phyloP scores from a whole-genome alignment of 2,797 vertebrate genomes.

The Galaxias olidus region DNA sequence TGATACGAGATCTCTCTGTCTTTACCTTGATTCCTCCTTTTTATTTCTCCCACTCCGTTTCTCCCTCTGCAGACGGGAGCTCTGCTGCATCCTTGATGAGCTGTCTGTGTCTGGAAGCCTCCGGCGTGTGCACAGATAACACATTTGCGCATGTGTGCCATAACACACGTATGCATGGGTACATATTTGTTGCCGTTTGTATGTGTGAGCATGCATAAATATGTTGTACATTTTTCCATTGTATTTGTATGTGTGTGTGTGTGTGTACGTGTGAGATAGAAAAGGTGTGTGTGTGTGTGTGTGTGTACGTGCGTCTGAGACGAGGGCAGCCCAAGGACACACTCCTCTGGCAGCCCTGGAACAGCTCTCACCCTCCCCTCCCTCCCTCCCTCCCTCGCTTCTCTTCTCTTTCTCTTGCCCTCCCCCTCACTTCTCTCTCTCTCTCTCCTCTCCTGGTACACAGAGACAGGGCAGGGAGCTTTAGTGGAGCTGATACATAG shows the following conservation, averaged over 20 bases:
- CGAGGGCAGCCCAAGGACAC: conserved; percentile 80
- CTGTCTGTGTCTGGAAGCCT: conserved; percentile 67
- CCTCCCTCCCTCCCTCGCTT: conserved; percentile 38
- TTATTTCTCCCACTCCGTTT: background rate
- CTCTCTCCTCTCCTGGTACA: background rate
- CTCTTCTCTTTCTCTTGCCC: conserved; percentile 1
- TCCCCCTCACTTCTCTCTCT: background rate
- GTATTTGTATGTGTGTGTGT: conserved; percentile 3
- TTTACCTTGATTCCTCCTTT: conserved; percentile 26
- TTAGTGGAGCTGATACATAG: background rate
- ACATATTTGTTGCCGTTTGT: conserved; percentile 22
- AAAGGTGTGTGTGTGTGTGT: conserved; percentile 31
- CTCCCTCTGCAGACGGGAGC: conserved; percentile 70
- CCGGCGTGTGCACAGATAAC: conserved; percentile 29
- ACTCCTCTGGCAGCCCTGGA: conserved; percentile 63
- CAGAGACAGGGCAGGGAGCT: background rate
- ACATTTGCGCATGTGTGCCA: conserved; percentile 43
- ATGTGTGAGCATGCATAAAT: conserved; percentile 18
- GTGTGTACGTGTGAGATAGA: conserved; percentile 7
- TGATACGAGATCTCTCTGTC: conserved; percentile 31
- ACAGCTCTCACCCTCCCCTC: conserved; percentile 50
- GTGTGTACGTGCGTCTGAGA: conserved; percentile 51
- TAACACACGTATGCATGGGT: conserved; percentile 48
- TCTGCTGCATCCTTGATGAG: conserved; percentile 78
- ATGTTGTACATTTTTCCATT: background rate